Percentiles rank a stretch among this genome's conserved stretches.
These are phyloP conservation scores for Nomada hirtipes DNA, from an alignment of 2,888 invertebrate genomes.

Conservation along the genomic window DNA sequence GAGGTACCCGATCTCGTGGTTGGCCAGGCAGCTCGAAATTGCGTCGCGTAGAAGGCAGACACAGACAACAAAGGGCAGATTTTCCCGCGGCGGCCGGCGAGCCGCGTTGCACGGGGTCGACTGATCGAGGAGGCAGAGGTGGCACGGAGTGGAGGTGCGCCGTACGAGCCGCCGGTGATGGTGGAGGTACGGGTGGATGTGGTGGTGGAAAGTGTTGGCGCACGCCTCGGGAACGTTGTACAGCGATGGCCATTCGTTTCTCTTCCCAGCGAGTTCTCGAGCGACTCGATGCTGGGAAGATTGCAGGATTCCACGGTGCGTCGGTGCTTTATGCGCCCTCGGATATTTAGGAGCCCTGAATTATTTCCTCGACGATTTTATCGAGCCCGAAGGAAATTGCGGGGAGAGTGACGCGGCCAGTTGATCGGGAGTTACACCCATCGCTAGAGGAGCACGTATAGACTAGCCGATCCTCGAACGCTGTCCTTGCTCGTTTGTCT, in stretches of 20 bases:
- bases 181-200: conserved; percentile 60
- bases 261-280: conserved; percentile 30
- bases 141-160: conserved; percentile 72
- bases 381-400: too few relatives aligned
- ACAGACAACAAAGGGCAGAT: conserved; percentile 35
- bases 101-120: conserved; percentile 84
- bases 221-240: conserved; percentile 53
- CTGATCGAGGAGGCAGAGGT: conserved; percentile 78
- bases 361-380: too few relatives aligned
- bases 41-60: not conserved
- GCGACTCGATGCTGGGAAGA: conserved; percentile 25
- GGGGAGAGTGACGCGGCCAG: not conserved
- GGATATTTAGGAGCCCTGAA: too few relatives aligned
- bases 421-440: conserved; percentile 3
- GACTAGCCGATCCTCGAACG: conserved; percentile 52
- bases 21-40: too few relatives aligned
- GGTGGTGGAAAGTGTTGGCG: conserved; percentile 46
- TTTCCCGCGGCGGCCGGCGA: conserved; percentile 81
- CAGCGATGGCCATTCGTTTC: conserved; percentile 54
- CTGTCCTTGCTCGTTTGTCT: conserved; percentile 42
- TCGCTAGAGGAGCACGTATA: conserved; percentile 30
- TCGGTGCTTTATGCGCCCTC: not conserved
- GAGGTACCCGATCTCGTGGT: not conserved
- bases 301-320: not conserved
- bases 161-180: conserved; percentile 55